Percentiles rank a stretch among this genome's conserved stretches.
Evolutionary conservation across 2,888 invertebrate genomes (phyloP).

Genomic region (Crematogaster levior): DNA sequence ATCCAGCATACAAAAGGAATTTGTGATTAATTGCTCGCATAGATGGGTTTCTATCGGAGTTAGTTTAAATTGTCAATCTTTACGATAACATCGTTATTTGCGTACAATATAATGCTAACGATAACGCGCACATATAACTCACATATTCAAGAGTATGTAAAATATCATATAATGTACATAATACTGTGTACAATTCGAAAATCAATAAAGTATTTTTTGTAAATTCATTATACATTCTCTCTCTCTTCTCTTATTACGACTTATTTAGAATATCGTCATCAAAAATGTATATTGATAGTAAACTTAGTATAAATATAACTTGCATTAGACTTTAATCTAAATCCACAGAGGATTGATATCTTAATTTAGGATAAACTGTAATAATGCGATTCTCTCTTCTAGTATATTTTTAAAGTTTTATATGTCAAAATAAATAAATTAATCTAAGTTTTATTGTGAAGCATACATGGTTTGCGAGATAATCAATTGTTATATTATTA

Average conservation of each 20-base stretch:
- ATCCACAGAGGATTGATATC: background rate
- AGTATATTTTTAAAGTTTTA: background rate
- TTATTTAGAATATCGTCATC: background rate
- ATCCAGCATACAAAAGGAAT: slow-evolving; percentile 44
- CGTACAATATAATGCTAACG: slow-evolving; percentile 17
- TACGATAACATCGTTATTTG: slow-evolving; percentile 9
- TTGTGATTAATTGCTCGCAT: slow-evolving; percentile 49
- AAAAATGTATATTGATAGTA: background rate
- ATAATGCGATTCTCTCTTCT: background rate
- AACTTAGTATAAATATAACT: background rate
- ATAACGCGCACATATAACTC: background rate
- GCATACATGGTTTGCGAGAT: background rate
- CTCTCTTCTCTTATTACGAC: background rate
- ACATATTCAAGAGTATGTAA: background rate
- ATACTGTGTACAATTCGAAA: background rate
- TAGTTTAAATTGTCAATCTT: slow-evolving; percentile 13
- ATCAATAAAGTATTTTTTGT: background rate
- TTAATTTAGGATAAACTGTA: background rate
- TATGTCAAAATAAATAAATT: background rate
- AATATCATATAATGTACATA: background rate
- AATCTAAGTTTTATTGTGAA: background rate
- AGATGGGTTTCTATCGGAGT: background rate
- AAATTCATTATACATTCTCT: background rate
- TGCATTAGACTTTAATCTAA: background rate
- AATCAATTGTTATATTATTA: too few relatives aligned